Evolutionary conservation across 2,888 invertebrate species (phyloP), one percentile per base, ranked within the genome.

Genomic region (Drosophila borborema): DNA sequence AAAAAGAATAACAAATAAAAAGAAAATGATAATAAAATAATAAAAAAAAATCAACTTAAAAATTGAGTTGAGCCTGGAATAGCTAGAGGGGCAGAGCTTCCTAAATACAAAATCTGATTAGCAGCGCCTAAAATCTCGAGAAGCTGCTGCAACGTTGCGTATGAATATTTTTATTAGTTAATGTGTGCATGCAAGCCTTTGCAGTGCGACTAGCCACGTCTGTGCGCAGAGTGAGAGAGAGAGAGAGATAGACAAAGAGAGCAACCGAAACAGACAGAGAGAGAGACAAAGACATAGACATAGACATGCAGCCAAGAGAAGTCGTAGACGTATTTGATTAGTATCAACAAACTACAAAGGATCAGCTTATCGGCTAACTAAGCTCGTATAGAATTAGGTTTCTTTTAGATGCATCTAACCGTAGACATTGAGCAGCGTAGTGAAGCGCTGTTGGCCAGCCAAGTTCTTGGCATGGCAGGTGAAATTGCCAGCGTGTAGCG

Each of bases 391-490:
- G 2, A 8, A n/a, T 41, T 14, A 18, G 3, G 9, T 46, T 51
- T 2, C 3, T 3, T 8, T 49, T 34, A 7, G 34, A 34, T 51
- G 36, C 60, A 49, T 82, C 93, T 92, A 92, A 97, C 97, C 97
- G 93, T 96, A 96, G 85, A 97, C 96, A 94, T 95, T 94, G 91
- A 97, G 94, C 84, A 94, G 94, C 82, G 96, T 95, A 61, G 96
- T 95, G 93, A 95, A 95, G 91, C 95, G 95, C 90, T 95, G 94
- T 76, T 94, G 94, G 82, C 97, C 97, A 74, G 96, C 97, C 82
- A 94, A 93, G 94, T 97, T 97, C 84, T 94, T 94, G 48, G 96
- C 97, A 63, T 95, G 94, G 92, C 97, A 97, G 65, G 96, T 95
- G 91, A 96, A 97, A 89, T 95, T 95, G 71, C 97, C 97, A 82